These are phyloP conservation scores for Psittacula echo DNA, from an alignment of 2,797 vertebrate genomes.

Conservation along the genomic window DNA sequence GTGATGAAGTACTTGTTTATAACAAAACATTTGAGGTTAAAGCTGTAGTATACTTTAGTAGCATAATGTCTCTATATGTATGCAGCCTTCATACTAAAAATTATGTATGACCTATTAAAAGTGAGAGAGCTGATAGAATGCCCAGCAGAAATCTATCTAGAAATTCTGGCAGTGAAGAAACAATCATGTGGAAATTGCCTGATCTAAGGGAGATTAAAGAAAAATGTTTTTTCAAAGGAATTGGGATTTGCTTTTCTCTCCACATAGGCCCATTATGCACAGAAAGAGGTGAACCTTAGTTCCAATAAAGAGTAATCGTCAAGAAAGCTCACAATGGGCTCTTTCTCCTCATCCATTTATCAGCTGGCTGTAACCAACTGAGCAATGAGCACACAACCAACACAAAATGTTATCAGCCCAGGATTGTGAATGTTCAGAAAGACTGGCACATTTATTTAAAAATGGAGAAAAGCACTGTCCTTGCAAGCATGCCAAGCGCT, in stretches of 20 bases:
- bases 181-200: constrained; percentile 43
- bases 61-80: constrained; percentile 19
- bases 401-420: not conserved
- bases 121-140: not conserved
- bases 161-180: constrained; percentile 17
- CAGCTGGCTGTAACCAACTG: not conserved
- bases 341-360: not conserved
- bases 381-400: not conserved
- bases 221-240: not conserved
- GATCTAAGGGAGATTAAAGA: constrained; percentile 34
- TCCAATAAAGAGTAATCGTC: not conserved
- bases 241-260: not conserved
- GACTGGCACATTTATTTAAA: not conserved
- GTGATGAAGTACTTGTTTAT: constrained; percentile 24
- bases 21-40: not conserved
- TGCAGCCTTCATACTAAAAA: constrained; percentile 35
- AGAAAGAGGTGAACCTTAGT: not conserved
- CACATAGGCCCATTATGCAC: not conserved
- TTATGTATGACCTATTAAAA: constrained; percentile 50
- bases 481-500: not conserved
- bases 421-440: not conserved
- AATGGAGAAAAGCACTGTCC: not conserved
- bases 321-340: not conserved
- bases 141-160: constrained; percentile 10
- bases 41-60: not conserved